Evolutionary conservation across 2,797 vertebrate genomes (phyloP), one percentile per base, ranked within the genome.

Genomic region (Hybognathus amarus): DNA sequence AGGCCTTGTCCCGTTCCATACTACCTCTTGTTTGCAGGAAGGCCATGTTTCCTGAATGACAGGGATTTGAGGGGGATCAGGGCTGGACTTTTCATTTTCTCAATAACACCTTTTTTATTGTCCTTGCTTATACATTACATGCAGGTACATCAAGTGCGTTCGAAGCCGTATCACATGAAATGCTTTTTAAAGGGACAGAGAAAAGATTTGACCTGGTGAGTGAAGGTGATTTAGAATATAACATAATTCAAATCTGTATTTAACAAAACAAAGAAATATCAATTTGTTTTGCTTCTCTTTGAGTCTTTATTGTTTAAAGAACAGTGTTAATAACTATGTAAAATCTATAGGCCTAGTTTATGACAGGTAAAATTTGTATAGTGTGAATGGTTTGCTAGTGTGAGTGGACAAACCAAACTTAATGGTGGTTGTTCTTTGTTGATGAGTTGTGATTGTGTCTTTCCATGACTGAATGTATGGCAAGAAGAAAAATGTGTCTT

Each of bases 11-110:
- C 90, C 89, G 90, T 92, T 91, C 80, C 90, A 91, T 71, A 85
- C 74, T 27, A 20, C 86, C 76, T 80, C 90, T 90, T 91, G 94
- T 95, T 93, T 93, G 85, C 93, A 93, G 93, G 91, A 94, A 94
- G 88, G 77, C 86, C 90, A 88, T 85, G 85, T 80, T 93, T 94
- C 90, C 93, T 95, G 91, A 47, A 76, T 92, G 86, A 90, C 87
- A 91, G 91, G 90, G 89, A 36, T 81, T 67, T 80, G 80, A 42
- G 61, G 80, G 63, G 24, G 66, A 33, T 42, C n/a, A 50, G 76
- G 74, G 89, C 88, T 83, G 90, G 40, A 85, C 64, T 87, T 68
- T 20, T 36, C 18, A 69, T 83, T 13, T 83, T 85, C 24, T 70
- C 71, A 61, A 22, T 63, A 68, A 68, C 17, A 74, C 61, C 59